phyloP scores from a whole-genome alignment of 2,113 vertebrate species.

The Apeltes quadracus region DNA sequence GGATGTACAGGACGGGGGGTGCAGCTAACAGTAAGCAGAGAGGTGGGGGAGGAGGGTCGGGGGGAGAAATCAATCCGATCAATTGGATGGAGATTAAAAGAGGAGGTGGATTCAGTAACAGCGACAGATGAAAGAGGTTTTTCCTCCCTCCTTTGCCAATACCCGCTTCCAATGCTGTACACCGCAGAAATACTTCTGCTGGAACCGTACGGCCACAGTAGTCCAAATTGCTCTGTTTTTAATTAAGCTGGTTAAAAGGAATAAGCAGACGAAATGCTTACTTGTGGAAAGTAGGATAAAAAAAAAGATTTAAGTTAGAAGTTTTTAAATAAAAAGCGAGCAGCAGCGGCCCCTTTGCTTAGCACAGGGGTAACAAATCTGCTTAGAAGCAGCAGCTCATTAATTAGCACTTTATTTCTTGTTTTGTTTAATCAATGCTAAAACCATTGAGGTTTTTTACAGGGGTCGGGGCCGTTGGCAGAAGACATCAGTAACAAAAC shows the following conservation, averaged over 20 bases:
- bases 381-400: background rate
- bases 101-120: slow-evolving; percentile 46
- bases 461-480: background rate
- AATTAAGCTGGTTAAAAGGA: background rate
- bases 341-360: background rate
- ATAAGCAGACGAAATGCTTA: background rate
- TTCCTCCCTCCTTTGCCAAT: slow-evolving; percentile 23
- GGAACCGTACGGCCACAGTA: slow-evolving; percentile 30
- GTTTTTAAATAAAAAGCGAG: background rate
- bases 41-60: no score
- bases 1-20: slow-evolving; percentile 36
- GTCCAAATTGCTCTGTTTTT: background rate
- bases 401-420: background rate
- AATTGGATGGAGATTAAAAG: slow-evolving; percentile 64
- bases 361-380: background rate
- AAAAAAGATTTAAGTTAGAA: no score
- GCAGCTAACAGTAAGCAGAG: slow-evolving; percentile 33
- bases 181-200: slow-evolving; percentile 28
- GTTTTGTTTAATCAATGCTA: background rate
- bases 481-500: background rate
- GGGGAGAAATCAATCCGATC: slow-evolving; percentile 54
- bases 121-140: slow-evolving; percentile 38
- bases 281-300: background rate
- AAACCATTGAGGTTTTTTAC: background rate
- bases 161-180: slow-evolving; percentile 20